Percentiles rank a stretch among this genome's conserved stretches.
phyloP scores from a whole-genome alignment of 2,797 vertebrate species.

The Pteropus rufus region DNA sequence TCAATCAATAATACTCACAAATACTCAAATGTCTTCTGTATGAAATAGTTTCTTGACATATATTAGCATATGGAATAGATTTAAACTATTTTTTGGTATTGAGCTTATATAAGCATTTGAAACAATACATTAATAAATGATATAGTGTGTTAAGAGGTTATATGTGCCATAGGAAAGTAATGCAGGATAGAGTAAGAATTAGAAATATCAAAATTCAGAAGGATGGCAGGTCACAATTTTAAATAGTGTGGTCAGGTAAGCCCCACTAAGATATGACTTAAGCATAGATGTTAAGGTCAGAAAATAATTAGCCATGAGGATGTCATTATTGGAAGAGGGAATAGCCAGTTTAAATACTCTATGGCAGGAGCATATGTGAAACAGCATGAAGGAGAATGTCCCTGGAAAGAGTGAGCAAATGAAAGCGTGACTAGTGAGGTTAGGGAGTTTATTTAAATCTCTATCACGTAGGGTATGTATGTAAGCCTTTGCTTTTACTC shows the following conservation, averaged over 20 bases:
- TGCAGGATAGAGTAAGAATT: neutral
- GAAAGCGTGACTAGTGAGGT: neutral
- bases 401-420: neutral
- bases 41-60: neutral
- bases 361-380: neutral
- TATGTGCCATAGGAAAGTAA: neutral
- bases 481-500: neutral
- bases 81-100: neutral
- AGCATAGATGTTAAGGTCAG: neutral
- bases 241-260: neutral
- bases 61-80: neutral
- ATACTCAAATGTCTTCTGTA: neutral
- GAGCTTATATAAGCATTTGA: neutral
- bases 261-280: neutral
- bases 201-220: neutral
- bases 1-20: neutral
- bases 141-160: neutral
- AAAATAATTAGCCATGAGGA: neutral
- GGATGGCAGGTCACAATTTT: neutral
- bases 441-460: neutral
- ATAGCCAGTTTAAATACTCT: neutral
- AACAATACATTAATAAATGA: neutral
- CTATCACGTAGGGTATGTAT: accelerated
- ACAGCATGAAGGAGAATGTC: neutral
- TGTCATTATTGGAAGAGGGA: neutral